Percentiles rank a stretch among this genome's conserved stretches.
These are phyloP conservation scores for Andrena marginata DNA, from an alignment of 2,888 invertebrate genomes.

Conservation along the genomic window DNA sequence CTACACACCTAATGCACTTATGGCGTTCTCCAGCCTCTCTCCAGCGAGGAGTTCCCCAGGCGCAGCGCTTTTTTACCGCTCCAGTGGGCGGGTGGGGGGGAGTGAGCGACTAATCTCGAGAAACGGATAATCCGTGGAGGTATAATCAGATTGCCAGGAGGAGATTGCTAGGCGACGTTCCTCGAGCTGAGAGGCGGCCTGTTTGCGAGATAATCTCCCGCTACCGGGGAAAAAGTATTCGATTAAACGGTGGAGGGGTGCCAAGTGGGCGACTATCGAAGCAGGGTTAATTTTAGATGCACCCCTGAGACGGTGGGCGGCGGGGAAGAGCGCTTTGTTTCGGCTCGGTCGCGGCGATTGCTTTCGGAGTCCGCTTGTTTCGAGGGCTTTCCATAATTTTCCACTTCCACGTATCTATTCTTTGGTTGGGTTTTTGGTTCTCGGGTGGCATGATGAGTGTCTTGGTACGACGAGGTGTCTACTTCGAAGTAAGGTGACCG, in stretches of 20 bases:
- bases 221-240: not conserved
- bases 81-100: not conserved
- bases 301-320: not conserved
- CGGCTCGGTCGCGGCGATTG: not conserved
- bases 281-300: constrained; percentile 9
- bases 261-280: not conserved
- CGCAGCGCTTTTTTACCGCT: constrained; percentile 7
- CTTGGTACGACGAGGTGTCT: not conserved
- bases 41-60: not conserved
- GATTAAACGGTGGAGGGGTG: not conserved
- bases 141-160: constrained; percentile 44
- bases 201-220: not conserved
- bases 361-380: not conserved
- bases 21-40: not conserved
- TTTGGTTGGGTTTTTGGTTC: not conserved
- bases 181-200: constrained; percentile 1
- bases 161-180: constrained; percentile 1
- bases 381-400: not conserved
- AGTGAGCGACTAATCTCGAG: constrained; percentile 3
- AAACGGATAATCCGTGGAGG: constrained; percentile 35
- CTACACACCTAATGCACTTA: not conserved
- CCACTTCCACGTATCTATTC: not conserved
- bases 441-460: not conserved
- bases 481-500: not conserved
- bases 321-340: not conserved